Conservation (phyloP, 53 echinoderm and acorn worm genomes). For the Paracentrotus lividus region DNA sequence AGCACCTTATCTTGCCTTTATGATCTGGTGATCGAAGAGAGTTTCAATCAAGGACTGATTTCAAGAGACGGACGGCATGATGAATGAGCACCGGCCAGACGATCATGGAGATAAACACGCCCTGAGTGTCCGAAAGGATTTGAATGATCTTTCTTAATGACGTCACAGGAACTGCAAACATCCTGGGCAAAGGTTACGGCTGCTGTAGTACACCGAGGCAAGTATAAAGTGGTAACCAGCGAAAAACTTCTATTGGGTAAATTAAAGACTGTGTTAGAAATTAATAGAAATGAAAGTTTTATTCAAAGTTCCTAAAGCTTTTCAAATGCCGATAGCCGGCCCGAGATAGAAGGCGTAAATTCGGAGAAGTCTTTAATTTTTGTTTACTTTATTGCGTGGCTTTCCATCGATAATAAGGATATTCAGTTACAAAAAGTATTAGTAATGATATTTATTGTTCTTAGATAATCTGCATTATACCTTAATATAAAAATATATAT, state of each 20-base stretch:
- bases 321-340: too few species aligned
- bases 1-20: background rate
- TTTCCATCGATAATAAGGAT: too few species aligned
- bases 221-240: background rate
- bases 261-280: background rate
- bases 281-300: background rate
- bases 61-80: background rate
- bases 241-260: background rate
- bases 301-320: too few species aligned
- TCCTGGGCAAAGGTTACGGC: background rate
- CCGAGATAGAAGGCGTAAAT: too few species aligned
- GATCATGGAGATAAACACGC: conserved; percentile 26
- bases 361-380: too few species aligned
- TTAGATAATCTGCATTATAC: too few species aligned
- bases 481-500: too few species aligned
- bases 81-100: background rate
- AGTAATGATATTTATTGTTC: too few species aligned
- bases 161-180: conserved; percentile 30
- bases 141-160: background rate
- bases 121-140: background rate
- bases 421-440: too few species aligned
- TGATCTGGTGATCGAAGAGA: background rate
- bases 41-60: background rate
- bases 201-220: background rate
- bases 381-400: too few species aligned